Percentiles rank a stretch among this genome's conserved stretches.
phyloP scores from a whole-genome alignment of 2,797 vertebrate genomes.

The Rhinella marina region DNA sequence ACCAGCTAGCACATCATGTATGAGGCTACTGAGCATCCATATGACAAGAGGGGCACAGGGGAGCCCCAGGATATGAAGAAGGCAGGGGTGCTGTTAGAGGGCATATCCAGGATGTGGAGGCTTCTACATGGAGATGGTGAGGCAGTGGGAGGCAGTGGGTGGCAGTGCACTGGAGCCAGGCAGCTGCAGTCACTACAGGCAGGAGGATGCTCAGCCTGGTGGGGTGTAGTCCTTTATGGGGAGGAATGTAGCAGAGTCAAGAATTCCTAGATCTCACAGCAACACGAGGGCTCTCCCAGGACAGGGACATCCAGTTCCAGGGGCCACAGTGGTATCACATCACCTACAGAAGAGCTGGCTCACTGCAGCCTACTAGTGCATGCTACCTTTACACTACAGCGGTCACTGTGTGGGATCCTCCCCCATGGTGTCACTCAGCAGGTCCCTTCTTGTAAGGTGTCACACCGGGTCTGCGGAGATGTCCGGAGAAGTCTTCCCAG shows the following conservation, averaged over 20 bases:
- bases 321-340: background rate
- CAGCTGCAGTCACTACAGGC: slow-evolving; percentile 14
- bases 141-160: background rate
- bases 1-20: slow-evolving; percentile 33
- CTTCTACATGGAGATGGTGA: no score
- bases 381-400: background rate
- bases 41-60: slow-evolving; percentile 37
- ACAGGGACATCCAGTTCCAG: background rate
- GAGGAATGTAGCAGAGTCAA: background rate
- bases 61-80: slow-evolving; percentile 20
- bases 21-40: slow-evolving; percentile 7
- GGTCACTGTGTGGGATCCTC: background rate
- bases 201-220: background rate
- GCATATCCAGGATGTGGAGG: slow-evolving; percentile 30
- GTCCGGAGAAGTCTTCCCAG: background rate
- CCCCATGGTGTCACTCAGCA: background rate
- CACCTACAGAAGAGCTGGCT: background rate
- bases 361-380: background rate
- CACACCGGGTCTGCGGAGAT: background rate
- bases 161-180: slow-evolving; percentile 8
- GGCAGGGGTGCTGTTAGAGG: slow-evolving; percentile 1
- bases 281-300: background rate
- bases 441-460: background rate
- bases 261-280: background rate
- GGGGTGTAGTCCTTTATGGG: slow-evolving; percentile 32